Percentiles rank a stretch among this genome's conserved stretches.
Evolutionary conservation across 2,888 invertebrate species (phyloP).

Genomic region (Pediacus dermestoides): DNA sequence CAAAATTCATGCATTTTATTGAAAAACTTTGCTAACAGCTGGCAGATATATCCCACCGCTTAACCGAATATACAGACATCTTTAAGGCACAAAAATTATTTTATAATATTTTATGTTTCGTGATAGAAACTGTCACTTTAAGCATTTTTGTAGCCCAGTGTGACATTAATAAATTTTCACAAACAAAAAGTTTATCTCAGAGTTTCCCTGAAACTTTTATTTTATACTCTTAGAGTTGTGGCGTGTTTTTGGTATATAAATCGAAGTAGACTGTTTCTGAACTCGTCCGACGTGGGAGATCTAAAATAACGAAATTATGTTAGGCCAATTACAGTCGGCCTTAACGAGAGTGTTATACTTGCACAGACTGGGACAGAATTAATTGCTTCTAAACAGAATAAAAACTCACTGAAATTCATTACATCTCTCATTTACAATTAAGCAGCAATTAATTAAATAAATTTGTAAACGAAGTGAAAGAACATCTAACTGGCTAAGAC

Average conservation of each 20-base stretch:
- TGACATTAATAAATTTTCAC: slow-evolving; percentile 8
- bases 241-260: no score
- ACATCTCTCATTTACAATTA: slow-evolving; percentile 1
- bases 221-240: neutral
- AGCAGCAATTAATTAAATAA: slow-evolving; percentile 2
- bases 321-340: slow-evolving; percentile 4
- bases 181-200: slow-evolving; percentile 8
- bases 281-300: neutral
- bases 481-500: no score
- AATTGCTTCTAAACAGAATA: slow-evolving; percentile 1
- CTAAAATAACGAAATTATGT: slow-evolving; percentile 6
- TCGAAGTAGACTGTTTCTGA: slow-evolving; percentile 1
- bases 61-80: no score
- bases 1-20: no score
- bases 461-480: slow-evolving; percentile 2
- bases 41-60: no score
- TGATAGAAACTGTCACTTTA: slow-evolving; percentile 2
- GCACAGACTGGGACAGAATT: slow-evolving; percentile 1
- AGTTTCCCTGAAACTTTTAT: neutral
- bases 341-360: slow-evolving; percentile 1
- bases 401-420: neutral
- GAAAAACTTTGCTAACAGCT: slow-evolving; percentile 7
- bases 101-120: no score
- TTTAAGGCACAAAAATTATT: no score
- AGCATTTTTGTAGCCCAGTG: slow-evolving; percentile 3